Conservation (phyloP, 2,113 vertebrate species). For the Tylochromis polylepis region DNA sequence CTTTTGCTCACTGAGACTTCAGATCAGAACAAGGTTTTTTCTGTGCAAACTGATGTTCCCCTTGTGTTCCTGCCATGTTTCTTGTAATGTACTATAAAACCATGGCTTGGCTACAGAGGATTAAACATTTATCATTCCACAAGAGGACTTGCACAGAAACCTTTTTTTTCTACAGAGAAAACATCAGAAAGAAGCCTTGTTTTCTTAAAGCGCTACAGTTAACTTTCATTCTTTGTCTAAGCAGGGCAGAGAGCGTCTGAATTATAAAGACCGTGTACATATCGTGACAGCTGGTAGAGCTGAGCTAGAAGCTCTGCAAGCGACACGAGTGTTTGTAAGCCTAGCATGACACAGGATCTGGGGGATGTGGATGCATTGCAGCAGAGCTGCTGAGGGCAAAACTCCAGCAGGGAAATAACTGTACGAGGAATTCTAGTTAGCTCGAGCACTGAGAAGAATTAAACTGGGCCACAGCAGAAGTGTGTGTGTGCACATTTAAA, state of each 20-base stretch:
- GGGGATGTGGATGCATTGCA: constrained; percentile 9
- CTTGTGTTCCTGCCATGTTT: neutral
- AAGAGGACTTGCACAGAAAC: neutral
- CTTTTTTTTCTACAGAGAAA: neutral
- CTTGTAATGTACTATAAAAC: neutral
- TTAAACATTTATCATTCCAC: neutral
- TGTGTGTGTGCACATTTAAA: neutral
- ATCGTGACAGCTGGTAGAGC: constrained; percentile 45
- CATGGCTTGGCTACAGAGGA: neutral
- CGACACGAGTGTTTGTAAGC: constrained; percentile 7
- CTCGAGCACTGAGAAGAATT: constrained; percentile 23
- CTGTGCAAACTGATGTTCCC: neutral
- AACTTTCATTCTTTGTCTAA: constrained; percentile 38
- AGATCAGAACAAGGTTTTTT: neutral
- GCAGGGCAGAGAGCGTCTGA: constrained; percentile 4
- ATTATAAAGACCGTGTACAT: neutral
- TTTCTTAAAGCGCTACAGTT: neutral
- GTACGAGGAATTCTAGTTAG: constrained; percentile 27
- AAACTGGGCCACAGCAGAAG: constrained; percentile 57
- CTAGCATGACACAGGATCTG: constrained; percentile 45
- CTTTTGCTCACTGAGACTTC: neutral
- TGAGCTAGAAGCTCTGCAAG: constrained; percentile 7
- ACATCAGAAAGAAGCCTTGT: neutral
- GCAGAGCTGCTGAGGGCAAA: constrained; percentile 33
- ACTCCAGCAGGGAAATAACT: constrained; percentile 38